Base-by-base conservation (phyloP, 2,888 invertebrate species). In the Drosophila parthenogenetica region DNA sequence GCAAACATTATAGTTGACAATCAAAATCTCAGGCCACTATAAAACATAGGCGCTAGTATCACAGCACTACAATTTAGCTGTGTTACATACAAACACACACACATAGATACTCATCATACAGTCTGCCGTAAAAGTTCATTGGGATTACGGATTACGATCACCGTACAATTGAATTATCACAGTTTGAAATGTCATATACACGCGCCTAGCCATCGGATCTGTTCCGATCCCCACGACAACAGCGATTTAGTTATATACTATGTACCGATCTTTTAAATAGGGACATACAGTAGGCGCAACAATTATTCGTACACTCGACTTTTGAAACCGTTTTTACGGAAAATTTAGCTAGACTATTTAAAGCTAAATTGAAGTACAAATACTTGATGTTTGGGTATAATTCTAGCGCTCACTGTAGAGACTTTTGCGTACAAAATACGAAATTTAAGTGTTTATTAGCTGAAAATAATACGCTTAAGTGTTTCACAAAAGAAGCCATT, bases 171-270 rank as follows among this genome's bases (percentile, higher is more conserved):
- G 75, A 85, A 89, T 89, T 89, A 85, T 89, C 85, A 73, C 85
- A 89, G 85, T 71, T 87, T 87, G 85, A 89, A 81, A 85, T 88
- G 81, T 84, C 81, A 83, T 59, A 81, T 71, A 74, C 89, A 88
- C 83, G 89, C 87, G 84, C 84, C 88, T 64, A 65, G 64, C 60
- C 48, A 70, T 65, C 35, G 13, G 45, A 70, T 63, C 70, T 58
- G 49, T 68, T 65, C 13, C 35, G 40, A 70, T 63, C 70, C 61
- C 66, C 67, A 51, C 64, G 42, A 62, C 46, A 50, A 17, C 46
- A 40, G 43, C 50, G 73, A 60, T 64, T 61, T 69, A 59, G 64
- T 57, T 63, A 14, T 35, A 35, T 35, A 35, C 13, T 35, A 11
- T 3, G 35, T 35, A 13, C 35, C 35, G 11, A 35, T 35, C 29